Conservation (phyloP, 2,113 vertebrate genomes). For the Triplophysa tibetana region DNA sequence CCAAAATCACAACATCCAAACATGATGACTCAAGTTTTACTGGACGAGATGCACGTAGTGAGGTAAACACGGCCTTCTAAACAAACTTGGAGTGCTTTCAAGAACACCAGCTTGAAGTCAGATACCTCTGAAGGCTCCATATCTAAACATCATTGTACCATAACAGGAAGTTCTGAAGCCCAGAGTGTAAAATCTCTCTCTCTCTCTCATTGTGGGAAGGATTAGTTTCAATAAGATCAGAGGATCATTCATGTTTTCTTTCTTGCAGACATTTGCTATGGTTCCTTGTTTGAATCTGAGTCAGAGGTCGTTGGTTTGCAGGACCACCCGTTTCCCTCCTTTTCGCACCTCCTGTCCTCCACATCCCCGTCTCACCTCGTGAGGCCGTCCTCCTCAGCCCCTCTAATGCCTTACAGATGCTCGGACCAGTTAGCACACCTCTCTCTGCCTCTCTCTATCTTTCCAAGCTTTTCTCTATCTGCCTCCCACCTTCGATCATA, state of each 20-base stretch:
- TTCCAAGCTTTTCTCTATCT: neutral
- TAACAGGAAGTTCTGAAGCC: too few relatives aligned
- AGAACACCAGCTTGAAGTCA: neutral
- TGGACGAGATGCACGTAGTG: neutral
- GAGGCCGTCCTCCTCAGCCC: conserved; percentile 11
- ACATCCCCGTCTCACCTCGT: conserved; percentile 1
- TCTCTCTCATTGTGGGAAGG: too few relatives aligned
- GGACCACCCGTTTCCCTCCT: conserved; percentile 10
- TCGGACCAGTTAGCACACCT: conserved; percentile 4
- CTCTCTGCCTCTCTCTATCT: neutral
- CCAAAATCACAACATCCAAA: neutral
- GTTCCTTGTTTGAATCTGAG: neutral
- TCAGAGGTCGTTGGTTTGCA: conserved; percentile 13
- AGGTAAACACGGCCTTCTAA: neutral
- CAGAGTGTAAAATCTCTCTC: too few relatives aligned
- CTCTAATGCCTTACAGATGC: conserved; percentile 28
- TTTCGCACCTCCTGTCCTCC: conserved; percentile 30
- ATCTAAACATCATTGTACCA: too few relatives aligned
- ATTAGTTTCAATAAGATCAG: neutral
- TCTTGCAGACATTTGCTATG: neutral
- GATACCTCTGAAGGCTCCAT: too few relatives aligned
- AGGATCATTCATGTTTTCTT: neutral
- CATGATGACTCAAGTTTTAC: neutral
- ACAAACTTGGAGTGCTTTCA: neutral
- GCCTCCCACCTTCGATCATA: conserved; percentile 1